Percentiles rank a stretch among this genome's conserved stretches.
Evolutionary conservation across 1,140 invertebrate genomes (phyloP).

Genomic region (Parasteatoda tepidariorum): DNA sequence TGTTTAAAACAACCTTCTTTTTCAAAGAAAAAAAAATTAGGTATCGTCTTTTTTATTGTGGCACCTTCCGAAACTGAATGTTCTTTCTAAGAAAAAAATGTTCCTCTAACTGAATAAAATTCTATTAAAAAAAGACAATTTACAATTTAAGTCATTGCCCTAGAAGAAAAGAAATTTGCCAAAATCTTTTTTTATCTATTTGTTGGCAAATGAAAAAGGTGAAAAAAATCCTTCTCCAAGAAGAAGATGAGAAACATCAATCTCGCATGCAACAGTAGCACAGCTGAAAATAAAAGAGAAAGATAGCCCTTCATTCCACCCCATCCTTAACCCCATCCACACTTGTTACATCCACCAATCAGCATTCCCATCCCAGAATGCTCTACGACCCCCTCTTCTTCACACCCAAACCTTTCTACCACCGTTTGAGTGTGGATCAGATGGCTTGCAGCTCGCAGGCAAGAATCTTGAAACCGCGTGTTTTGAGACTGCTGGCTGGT

Average conservation of each 20-base stretch:
- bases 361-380: conserved; percentile 37
- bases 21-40: too few relatives aligned
- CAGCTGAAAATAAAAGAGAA: background rate
- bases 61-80: too few relatives aligned
- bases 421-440: conserved; percentile 1
- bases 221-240: conserved; percentile 6
- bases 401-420: background rate
- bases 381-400: background rate
- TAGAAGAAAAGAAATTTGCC: background rate
- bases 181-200: background rate
- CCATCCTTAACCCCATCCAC: conserved; percentile 32
- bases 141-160: too few relatives aligned
- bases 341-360: conserved; percentile 55
- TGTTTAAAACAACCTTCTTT: too few relatives aligned
- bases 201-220: background rate
- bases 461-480: background rate
- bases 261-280: conserved; percentile 43
- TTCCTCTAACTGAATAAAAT: too few relatives aligned
- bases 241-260: conserved; percentile 3
- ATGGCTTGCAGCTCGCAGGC: background rate
- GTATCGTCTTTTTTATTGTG: too few relatives aligned
- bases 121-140: too few relatives aligned
- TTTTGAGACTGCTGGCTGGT: background rate
- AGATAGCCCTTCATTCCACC: background rate
- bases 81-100: too few relatives aligned